These are phyloP conservation scores for Ganaspis sp. DNA, from an alignment of 1,140 invertebrate species.

Conservation along the genomic window DNA sequence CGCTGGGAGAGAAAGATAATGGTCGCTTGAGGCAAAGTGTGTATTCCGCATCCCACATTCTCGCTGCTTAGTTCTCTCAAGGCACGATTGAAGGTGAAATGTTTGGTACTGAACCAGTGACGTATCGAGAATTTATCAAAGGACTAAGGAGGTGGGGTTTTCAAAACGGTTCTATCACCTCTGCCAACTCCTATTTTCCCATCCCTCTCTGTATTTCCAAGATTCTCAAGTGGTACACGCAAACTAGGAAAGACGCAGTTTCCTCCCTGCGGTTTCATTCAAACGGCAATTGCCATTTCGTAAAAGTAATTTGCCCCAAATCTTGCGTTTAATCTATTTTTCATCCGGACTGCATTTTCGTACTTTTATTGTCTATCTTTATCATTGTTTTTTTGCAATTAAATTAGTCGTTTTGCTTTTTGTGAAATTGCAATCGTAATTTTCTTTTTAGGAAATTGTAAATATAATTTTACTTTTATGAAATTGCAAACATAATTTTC, in stretches of 20 bases:
- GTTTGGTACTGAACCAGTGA: constrained; percentile 28
- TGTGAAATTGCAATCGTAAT: too few relatives aligned
- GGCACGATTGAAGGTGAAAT: constrained; percentile 28
- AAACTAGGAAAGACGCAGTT: constrained; percentile 21
- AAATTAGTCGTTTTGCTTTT: too few relatives aligned
- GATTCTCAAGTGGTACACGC: constrained; percentile 27
- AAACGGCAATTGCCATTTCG: constrained; percentile 1
- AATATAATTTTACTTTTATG: too few relatives aligned
- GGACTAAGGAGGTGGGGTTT: not conserved
- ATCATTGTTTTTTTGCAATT: too few relatives aligned
- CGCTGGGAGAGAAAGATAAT: constrained; percentile 41
- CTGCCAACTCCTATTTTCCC: not conserved
- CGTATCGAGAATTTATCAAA: constrained; percentile 30
- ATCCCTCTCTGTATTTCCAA: constrained; percentile 11
- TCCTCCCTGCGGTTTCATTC: constrained; percentile 3
- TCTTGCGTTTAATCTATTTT: not conserved
- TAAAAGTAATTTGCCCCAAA: not conserved
- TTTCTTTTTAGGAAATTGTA: too few relatives aligned
- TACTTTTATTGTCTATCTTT: too few relatives aligned
- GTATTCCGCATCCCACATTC: not conserved
- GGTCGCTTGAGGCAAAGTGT: constrained; percentile 37
- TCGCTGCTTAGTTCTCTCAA: not conserved
- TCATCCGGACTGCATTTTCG: too few relatives aligned
- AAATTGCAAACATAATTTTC: too few relatives aligned
- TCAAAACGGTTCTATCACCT: constrained; percentile 29